A percentile compares a stretch with the other conserved stretches of the same genome.
Conservation (phyloP, 2,888 invertebrate species). For the Drosophila lacicola region DNA sequence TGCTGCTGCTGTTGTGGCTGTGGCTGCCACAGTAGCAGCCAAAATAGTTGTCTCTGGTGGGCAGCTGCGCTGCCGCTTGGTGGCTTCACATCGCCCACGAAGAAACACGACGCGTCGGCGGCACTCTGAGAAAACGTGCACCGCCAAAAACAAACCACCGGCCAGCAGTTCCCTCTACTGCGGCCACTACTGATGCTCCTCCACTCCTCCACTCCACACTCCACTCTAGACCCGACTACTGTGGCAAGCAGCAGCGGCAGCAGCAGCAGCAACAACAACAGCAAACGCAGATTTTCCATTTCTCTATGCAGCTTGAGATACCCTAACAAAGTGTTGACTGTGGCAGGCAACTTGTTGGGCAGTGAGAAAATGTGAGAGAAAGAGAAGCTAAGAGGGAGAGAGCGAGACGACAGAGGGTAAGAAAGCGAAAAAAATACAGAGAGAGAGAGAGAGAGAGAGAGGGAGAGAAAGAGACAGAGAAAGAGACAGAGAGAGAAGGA, state of each 20-base stretch:
- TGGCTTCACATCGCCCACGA: conserved; percentile 74
- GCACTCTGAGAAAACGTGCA: conserved; percentile 72
- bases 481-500: too few species aligned
- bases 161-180: conserved; percentile 28
- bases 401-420: neutral
- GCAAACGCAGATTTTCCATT: conserved; percentile 39
- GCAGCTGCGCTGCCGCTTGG: conserved; percentile 39
- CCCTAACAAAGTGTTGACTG: conserved; percentile 21
- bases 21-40: conserved; percentile 72
- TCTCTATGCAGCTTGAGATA: conserved; percentile 24
- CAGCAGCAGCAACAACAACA: conserved; percentile 34
- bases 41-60: conserved; percentile 69
- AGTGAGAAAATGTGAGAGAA: neutral
- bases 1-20: conserved; percentile 14
- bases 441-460: neutral
- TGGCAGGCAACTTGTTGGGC: neutral
- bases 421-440: neutral
- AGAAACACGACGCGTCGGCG: conserved; percentile 75
- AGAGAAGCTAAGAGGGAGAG: too few species aligned
- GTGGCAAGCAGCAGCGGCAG: conserved; percentile 31
- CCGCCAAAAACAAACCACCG: conserved; percentile 41
- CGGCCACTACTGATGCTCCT: conserved; percentile 19
- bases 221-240: conserved; percentile 23
- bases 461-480: neutral
- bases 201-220: conserved; percentile 12